A percentile compares a stretch with the other conserved stretches of the same genome.
Evolutionary conservation across 2,888 invertebrate species (phyloP).

Genomic region (Lepidocyrtinus sp.): DNA sequence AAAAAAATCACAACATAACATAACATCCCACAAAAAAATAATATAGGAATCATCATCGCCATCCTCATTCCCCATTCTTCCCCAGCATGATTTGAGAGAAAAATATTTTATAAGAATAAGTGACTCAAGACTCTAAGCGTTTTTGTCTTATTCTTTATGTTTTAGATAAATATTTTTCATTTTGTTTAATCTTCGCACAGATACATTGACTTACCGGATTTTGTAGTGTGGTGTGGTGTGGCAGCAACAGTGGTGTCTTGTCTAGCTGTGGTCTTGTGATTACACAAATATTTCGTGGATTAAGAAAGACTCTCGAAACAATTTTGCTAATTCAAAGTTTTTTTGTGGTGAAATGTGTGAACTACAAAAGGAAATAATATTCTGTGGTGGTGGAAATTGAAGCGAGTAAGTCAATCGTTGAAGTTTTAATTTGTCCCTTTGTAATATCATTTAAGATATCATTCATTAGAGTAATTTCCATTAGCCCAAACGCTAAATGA

Average conservation of each 20-base stretch:
- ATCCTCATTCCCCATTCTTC: not conserved
- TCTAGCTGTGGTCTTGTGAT: not conserved
- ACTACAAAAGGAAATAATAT: too few species aligned
- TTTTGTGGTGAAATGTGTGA: not conserved
- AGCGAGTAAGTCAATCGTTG: not conserved
- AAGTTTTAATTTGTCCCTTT: too few species aligned
- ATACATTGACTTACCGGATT: not conserved
- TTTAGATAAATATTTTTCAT: not conserved
- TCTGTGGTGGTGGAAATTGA: not conserved
- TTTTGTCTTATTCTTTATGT: not conserved
- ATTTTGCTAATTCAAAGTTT: not conserved
- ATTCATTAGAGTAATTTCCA: too few species aligned
- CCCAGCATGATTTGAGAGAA: not conserved
- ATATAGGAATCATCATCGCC: not conserved
- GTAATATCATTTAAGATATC: too few species aligned
- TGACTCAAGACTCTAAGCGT: not conserved
- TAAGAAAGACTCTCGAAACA: not conserved
- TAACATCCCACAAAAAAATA: not conserved
- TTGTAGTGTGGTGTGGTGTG: not conserved
- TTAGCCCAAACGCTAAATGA: too few species aligned
- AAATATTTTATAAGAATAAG: not conserved
- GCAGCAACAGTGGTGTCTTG: too few species aligned
- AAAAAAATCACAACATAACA: not conserved
- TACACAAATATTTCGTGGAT: not conserved
- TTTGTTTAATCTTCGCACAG: not conserved